Evolutionary conservation across 2,113 vertebrate genomes (phyloP), one percentile per base, ranked within the genome.

Genomic region (Acanthisitta chloris): DNA sequence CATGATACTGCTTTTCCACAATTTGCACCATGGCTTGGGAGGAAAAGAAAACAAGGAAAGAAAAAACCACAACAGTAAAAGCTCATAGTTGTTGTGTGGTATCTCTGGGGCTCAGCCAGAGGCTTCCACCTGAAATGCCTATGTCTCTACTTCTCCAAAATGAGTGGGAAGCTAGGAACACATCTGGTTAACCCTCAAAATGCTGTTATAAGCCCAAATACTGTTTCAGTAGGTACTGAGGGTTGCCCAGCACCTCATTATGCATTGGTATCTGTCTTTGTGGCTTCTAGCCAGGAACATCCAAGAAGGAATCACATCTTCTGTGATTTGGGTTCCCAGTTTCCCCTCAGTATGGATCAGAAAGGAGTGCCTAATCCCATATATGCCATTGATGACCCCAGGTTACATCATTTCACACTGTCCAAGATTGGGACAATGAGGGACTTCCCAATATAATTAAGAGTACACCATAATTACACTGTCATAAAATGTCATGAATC

Each of bases 111-210:
- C 55, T 83, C 51, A 78, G 43, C 17, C 66, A 69, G 34, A 66
- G 91, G 28, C 25, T 14, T 64, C 46, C 8, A 9, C 28, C 12
- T 72, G 6, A 34, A 48, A 79, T 36, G 15, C 12, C 31, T 18
- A 9, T 4, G n/a, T 67, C 21, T 78, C 29, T 84, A 43, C 34
- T 83, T 81, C 61, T 69, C n/a, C 10, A 40, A 61, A 71, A 33
- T 28, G 52, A 54, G 26, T 73, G 21, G 36, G 51, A 86, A 88
- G 54, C 19, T n/a, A 55, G 24, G 18, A 23, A 21, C 28, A 67
- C 43, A 36, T 48, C 23, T 51, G 28, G 5, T 83, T 96, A 90
- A 94, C 28, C 31, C 76, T 84, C 36, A 70, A 26, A 88, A 83
- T 49, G 14, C 51, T 77, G 33, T 28, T 10, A 48, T 2, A 0